Conservation (phyloP, 2,113 vertebrate genomes). For the Neomonachus schauinslandi region DNA sequence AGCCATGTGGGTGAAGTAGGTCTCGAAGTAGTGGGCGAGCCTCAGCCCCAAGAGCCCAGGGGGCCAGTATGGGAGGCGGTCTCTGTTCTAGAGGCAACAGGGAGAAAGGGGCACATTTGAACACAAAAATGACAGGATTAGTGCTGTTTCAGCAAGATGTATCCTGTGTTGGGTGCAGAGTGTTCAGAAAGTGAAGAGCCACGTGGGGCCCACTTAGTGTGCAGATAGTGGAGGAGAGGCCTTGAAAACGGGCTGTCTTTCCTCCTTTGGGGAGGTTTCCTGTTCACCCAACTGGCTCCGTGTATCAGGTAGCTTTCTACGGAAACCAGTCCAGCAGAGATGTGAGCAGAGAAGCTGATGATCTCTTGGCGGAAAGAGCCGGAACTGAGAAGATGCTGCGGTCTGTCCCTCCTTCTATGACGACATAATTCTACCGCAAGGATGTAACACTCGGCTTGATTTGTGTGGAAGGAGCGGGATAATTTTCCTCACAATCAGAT, state of each 20-base stretch:
- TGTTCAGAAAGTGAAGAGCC: not conserved
- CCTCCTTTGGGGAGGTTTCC: not conserved
- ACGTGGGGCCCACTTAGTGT: accelerated
- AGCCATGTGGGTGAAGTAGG: accelerated
- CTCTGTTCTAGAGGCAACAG: not conserved
- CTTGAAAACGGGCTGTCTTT: accelerated
- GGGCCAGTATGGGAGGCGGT: accelerated
- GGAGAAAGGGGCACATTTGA: not conserved
- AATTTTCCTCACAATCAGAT: not conserved
- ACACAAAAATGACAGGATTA: not conserved
- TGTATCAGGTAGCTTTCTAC: not conserved
- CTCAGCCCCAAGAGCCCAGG: no score
- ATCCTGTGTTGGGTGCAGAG: no score
- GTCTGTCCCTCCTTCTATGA: not conserved
- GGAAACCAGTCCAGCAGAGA: no score
- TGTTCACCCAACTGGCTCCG: accelerated
- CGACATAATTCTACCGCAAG: no score
- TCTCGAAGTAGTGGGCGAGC: accelerated
- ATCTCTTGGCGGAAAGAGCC: not conserved
- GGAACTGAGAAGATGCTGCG: accelerated
- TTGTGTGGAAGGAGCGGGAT: not conserved
- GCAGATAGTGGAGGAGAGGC: no score
- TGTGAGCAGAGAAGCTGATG: no score
- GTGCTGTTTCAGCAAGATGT: not conserved
- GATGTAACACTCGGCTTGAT: not conserved